Conservation (phyloP, 2,888 invertebrate genomes). For the Luffia ferchaultella region DNA sequence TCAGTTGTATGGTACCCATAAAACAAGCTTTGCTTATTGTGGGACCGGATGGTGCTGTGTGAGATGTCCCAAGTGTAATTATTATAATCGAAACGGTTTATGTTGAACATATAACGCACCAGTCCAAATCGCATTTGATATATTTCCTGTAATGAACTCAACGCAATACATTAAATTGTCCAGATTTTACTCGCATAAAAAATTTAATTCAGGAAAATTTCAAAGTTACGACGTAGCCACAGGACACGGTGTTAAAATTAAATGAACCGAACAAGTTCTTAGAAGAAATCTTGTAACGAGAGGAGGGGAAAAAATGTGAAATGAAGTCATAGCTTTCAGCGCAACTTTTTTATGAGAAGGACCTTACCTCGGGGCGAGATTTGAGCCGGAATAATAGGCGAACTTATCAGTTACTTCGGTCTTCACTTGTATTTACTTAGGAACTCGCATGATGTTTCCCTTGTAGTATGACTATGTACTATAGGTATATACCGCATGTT, state of each 20-base stretch:
- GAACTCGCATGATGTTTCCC: background rate
- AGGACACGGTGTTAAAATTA: background rate
- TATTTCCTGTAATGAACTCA: too few species aligned
- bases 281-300: background rate
- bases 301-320: background rate
- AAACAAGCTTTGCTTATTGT: too few species aligned
- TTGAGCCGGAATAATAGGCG: background rate
- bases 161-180: too few species aligned
- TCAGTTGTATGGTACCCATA: too few species aligned
- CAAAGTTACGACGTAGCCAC: background rate
- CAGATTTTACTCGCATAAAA: too few species aligned
- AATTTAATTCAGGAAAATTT: background rate
- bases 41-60: too few species aligned
- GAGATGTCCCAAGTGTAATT: too few species aligned
- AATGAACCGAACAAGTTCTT: background rate
- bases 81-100: too few species aligned
- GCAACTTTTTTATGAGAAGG: background rate
- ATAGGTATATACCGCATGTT: too few species aligned
- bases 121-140: too few species aligned
- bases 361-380: background rate
- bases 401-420: background rate
- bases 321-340: background rate
- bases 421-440: background rate
- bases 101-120: too few species aligned
- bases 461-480: too few species aligned